Evolutionary conservation across 2,888 invertebrate species (phyloP).

Genomic region (Theristus sp.): DNA sequence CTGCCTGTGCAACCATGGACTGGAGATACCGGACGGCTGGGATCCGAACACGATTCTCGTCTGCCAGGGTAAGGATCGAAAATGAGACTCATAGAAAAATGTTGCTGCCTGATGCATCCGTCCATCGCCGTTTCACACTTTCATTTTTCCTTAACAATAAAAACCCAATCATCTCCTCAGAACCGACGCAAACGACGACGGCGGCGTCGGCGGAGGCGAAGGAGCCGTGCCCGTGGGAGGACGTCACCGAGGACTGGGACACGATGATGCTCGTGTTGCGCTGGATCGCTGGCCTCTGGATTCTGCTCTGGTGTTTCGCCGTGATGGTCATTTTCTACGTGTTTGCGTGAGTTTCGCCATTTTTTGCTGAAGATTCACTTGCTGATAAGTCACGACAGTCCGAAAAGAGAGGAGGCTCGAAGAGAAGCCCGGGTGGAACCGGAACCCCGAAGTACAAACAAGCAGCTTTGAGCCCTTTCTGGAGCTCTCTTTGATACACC

Average conservation of each 20-base stretch:
- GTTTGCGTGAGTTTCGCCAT: neutral
- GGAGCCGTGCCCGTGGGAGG: neutral
- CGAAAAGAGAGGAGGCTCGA: no score
- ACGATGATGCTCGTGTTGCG: neutral
- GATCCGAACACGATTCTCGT: neutral
- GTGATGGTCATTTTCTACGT: neutral
- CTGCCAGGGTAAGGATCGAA: neutral
- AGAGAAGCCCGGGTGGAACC: no score
- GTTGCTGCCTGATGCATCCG: no score
- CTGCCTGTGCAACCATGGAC: slow-evolving; percentile 1
- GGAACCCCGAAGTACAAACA: no score
- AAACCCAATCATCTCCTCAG: no score
- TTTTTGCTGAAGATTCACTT: neutral
- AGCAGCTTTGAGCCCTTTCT: no score
- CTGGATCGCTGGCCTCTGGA: neutral
- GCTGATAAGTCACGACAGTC: no score
- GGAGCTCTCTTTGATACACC: no score
- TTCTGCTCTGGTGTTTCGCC: neutral
- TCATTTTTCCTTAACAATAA: no score
- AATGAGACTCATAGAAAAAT: no score
- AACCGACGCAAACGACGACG: neutral
- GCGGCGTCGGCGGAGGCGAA: neutral
- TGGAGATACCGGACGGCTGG: neutral
- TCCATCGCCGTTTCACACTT: no score
- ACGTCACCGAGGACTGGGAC: neutral